phyloP scores from a whole-genome alignment of 2,888 invertebrate genomes.

The Eucera pruinosa region DNA sequence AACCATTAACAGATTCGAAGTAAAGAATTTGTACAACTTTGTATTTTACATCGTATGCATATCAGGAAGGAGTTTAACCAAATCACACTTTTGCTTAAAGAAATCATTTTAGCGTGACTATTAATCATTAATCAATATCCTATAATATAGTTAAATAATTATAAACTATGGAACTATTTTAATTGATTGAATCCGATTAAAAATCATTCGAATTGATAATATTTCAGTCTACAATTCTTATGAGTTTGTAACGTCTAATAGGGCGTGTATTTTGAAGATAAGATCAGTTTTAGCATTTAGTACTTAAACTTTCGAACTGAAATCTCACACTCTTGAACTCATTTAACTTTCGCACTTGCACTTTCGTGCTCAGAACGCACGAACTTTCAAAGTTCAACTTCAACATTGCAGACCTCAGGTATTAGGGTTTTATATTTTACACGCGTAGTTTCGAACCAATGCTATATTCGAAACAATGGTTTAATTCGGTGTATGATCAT shows the following conservation, averaged over 20 bases:
- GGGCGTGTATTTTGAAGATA: background rate
- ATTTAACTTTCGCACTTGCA: constrained; percentile 26
- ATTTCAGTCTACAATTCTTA: background rate
- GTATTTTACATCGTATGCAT: no score
- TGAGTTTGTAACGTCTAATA: no score
- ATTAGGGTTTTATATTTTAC: background rate
- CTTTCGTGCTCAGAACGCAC: constrained; percentile 11
- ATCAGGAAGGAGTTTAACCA: no score
- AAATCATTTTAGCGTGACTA: no score
- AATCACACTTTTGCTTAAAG: no score
- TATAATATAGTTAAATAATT: no score
- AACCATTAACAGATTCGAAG: no score
- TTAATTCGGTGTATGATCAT: no score
- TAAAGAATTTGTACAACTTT: no score
- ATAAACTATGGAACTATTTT: no score
- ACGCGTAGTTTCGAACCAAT: background rate
- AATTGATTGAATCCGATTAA: background rate
- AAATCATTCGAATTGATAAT: background rate
- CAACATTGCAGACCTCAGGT: no score
- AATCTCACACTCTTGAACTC: background rate
- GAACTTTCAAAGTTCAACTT: constrained; percentile 3
- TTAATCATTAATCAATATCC: no score
- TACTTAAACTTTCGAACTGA: background rate
- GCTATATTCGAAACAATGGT: background rate
- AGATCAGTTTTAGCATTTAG: constrained; percentile 7